These are phyloP conservation scores for Nothoprocta perdicaria DNA, from an alignment of 2,113 vertebrate species.

Conservation along the genomic window DNA sequence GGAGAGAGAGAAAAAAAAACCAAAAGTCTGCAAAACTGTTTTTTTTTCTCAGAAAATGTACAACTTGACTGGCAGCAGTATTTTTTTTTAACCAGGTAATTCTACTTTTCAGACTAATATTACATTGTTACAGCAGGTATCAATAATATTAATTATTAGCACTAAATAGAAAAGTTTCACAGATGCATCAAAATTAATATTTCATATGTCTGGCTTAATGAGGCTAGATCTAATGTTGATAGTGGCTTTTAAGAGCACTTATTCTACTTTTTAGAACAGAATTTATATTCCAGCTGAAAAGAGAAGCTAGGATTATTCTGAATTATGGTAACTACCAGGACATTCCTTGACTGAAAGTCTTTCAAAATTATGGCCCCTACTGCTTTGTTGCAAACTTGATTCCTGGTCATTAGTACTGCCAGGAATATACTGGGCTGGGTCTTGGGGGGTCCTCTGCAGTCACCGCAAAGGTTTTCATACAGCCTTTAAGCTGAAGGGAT, in stretches of 20 bases:
- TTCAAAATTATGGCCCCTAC: not conserved
- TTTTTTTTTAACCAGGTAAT: not conserved
- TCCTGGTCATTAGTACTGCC: not conserved
- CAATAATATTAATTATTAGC: not conserved
- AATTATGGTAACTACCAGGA: not conserved
- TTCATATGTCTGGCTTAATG: not conserved
- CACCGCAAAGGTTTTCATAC: not conserved
- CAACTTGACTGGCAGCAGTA: not conserved
- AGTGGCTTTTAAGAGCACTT: not conserved
- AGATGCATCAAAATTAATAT: not conserved
- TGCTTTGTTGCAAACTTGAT: not conserved
- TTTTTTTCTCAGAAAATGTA: not conserved
- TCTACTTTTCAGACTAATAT: not conserved
- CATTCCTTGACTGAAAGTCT: not conserved
- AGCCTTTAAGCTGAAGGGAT: not conserved
- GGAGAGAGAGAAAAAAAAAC: not conserved
- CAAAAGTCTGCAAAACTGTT: not conserved
- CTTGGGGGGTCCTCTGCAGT: not conserved
- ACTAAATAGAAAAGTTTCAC: not conserved
- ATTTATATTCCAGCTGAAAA: not conserved
- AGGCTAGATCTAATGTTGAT: not conserved
- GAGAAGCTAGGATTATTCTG: not conserved
- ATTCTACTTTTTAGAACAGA: not conserved
- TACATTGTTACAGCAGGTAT: not conserved
- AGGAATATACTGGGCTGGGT: not conserved